Percentiles rank a stretch among this genome's conserved stretches.
Conservation (phyloP, 2,113 vertebrate species). For the Dasyprocta punctata region DNA sequence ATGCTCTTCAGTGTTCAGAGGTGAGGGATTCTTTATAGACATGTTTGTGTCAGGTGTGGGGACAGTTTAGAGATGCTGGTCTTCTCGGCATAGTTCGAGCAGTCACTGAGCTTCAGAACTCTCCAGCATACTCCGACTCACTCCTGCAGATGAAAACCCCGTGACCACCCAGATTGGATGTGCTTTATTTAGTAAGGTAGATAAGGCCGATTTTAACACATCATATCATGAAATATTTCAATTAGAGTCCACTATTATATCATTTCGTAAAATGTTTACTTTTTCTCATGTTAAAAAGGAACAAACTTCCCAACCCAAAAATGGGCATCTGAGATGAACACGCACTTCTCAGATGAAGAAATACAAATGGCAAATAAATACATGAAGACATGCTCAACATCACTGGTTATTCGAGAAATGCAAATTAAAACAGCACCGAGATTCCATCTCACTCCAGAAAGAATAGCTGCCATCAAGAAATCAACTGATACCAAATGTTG, state of each 20-base stretch:
- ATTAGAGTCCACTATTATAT: not conserved
- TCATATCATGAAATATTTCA: not conserved
- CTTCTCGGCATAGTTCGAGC: not conserved
- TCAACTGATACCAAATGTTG: no score
- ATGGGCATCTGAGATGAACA: no score
- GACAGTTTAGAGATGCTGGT: not conserved
- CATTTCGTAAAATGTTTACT: not conserved
- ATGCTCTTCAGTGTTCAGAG: no score
- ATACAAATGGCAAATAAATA: no score
- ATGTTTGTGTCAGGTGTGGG: no score
- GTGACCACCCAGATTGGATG: not conserved
- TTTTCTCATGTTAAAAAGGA: not conserved
- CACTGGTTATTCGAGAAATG: no score
- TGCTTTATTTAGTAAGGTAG: not conserved
- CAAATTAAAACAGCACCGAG: no score
- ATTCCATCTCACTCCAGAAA: no score
- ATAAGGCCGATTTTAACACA: not conserved
- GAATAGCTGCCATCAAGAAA: no score
- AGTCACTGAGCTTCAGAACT: not conserved
- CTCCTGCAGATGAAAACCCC: not conserved
- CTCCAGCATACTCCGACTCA: not conserved
- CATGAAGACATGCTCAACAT: no score
- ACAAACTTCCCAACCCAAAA: no score
- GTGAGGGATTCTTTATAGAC: not conserved
- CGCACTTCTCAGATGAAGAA: no score